Conservation (phyloP, 1,140 invertebrate species). For the Delia radicum region DNA sequence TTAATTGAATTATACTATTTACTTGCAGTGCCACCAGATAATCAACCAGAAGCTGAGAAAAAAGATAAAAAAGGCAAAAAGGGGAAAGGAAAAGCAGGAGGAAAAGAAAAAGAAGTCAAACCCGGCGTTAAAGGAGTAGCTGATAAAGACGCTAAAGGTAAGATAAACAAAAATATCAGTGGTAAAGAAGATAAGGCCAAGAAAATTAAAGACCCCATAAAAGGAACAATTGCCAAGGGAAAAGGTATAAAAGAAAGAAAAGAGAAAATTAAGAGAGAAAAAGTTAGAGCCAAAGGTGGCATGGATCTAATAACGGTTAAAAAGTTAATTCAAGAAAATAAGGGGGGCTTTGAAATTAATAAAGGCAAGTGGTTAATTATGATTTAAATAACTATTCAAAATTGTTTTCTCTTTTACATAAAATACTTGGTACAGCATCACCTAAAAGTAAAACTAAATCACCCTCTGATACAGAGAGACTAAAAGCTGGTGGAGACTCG, state of each 20-base stretch:
- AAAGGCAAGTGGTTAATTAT: too few relatives aligned
- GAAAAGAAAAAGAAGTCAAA: slow-evolving; percentile 28
- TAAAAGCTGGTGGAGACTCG: not conserved
- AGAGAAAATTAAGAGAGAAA: too few relatives aligned
- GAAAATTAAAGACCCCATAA: too few relatives aligned
- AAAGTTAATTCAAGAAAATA: too few relatives aligned
- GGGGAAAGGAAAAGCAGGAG: slow-evolving; percentile 34
- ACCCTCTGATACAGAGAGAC: not conserved
- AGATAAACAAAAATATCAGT: too few relatives aligned
- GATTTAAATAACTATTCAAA: not conserved
- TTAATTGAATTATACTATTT: too few relatives aligned
- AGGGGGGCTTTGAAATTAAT: too few relatives aligned
- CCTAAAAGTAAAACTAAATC: not conserved
- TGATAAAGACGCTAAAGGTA: not conserved
- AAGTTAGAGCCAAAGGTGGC: too few relatives aligned
- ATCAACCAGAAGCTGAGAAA: slow-evolving; percentile 35
- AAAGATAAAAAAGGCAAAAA: slow-evolving; percentile 49
- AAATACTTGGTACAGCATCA: not conserved
- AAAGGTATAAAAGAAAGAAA: too few relatives aligned
- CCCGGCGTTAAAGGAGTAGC: not conserved
- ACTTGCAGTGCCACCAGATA: slow-evolving; percentile 28
- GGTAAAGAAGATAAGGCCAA: too few relatives aligned
- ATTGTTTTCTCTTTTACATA: not conserved
- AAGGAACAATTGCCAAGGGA: too few relatives aligned
- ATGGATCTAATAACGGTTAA: too few relatives aligned